Base-by-base conservation (phyloP, 2,888 invertebrate genomes). In the Lasiommata megera region DNA sequence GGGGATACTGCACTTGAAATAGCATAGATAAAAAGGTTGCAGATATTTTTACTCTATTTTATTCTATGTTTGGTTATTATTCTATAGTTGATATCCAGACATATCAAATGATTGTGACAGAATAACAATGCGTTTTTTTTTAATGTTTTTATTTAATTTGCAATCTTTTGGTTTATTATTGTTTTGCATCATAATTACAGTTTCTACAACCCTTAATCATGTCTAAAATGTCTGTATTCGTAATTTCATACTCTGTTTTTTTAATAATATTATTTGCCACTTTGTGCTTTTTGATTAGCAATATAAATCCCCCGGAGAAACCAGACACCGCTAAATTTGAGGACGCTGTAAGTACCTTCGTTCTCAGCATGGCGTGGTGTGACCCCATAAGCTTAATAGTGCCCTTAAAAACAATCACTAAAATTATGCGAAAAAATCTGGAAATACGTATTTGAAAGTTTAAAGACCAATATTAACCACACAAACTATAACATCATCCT, bases 241-340 rank as follows among this genome's bases (percentile, higher is more conserved):
- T 75, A 6, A 31, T 58, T n/a, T 0, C 51, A 0, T 70, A 59
- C 52, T 68, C 74, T 0, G 1, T 67, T 0, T 0, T 64, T 6
- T 43, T 73, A n/a, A 0, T 82, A 0, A 5, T 17, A 1, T 12
- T 75, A 18, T 84, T 83, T 51, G 38, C 7, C 11, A 28, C 61
- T 1, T 72, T 74, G 11, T 64, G 65, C 43, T 74, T 61, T 40
- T 62, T 84, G 8, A 78, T 85, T 70, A 68, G 34, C 0, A 70
- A 56, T 0, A 69, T 85, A 0, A 67, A 84, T 43, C 84, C 85
- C 1, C 67, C 62, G 0, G n/a, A 54, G 29, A 58, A 50, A 38
- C 11, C 17, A 0, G 56, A 58, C 6, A 14, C 43, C 9, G n/a
- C 41, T 6, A 48, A 58, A 57, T 61, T 52, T 38, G 40, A 54